A percentile compares a stretch with the other conserved stretches of the same genome.
phyloP scores from a whole-genome alignment of 2,888 invertebrate species.

The Sturmia bella region DNA sequence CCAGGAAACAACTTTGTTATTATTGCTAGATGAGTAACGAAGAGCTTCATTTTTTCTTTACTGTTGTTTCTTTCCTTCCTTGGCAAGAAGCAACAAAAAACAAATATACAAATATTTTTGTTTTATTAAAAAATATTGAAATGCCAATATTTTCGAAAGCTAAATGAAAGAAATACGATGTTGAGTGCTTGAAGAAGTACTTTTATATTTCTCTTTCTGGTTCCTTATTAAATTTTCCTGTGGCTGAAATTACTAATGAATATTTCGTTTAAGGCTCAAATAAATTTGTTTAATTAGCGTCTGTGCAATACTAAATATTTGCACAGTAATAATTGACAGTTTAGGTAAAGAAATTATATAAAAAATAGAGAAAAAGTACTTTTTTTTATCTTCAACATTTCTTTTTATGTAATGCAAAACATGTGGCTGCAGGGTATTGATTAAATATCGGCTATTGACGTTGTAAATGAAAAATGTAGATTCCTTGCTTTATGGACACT shows the following conservation, averaged over 20 bases:
- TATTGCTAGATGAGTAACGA: conserved; percentile 40
- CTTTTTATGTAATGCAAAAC: too few relatives aligned
- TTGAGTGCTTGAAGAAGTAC: background rate
- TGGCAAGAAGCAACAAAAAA: background rate
- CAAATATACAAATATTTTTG: conserved; percentile 61
- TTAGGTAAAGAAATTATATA: background rate
- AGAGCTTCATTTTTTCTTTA: conserved; percentile 6
- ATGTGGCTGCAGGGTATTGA: too few relatives aligned
- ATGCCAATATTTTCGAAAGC: conserved; percentile 47
- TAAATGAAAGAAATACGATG: conserved; percentile 19
- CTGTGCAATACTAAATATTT: background rate
- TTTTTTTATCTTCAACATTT: too few relatives aligned
- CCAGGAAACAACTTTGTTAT: conserved; percentile 26
- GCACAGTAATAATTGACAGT: background rate
- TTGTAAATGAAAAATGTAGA: too few relatives aligned
- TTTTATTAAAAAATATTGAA: conserved; percentile 64
- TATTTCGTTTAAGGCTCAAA: background rate
- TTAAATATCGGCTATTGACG: too few relatives aligned
- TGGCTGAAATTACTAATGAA: conserved; percentile 4
- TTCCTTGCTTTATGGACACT: too few relatives aligned
- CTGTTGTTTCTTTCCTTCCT: conserved; percentile 2
- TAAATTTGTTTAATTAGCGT: background rate
- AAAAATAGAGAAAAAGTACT: too few relatives aligned
- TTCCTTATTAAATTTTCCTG: conserved; percentile 12
- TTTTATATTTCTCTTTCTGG: conserved; percentile 20